Percentiles rank a stretch among this genome's conserved stretches.
Evolutionary conservation across 2,113 vertebrate species (phyloP).

Genomic region (human (Homo sapiens)): DNA sequence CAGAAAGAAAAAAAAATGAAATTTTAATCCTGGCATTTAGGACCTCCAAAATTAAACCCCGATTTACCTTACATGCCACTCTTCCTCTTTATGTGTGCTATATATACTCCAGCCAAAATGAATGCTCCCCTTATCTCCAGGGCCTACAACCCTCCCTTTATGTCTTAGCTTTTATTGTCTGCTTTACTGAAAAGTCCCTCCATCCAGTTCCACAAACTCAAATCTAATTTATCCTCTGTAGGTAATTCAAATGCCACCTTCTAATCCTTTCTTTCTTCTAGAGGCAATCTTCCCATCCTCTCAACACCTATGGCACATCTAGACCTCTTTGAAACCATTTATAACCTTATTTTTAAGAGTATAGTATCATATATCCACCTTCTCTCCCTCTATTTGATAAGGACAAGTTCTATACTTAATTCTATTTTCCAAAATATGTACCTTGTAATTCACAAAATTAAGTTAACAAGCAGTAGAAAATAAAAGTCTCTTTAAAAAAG

Average conservation of each 20-base stretch:
- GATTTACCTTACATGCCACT: background rate
- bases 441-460: background rate
- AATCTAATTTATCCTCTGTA: background rate
- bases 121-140: background rate
- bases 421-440: conserved; percentile 27
- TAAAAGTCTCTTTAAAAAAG: no score
- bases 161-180: background rate
- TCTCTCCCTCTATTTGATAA: background rate
- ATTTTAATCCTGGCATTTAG: background rate
- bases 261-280: conserved; percentile 25
- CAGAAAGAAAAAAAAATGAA: background rate
- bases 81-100: background rate
- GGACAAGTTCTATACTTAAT: background rate
- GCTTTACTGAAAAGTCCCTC: background rate
- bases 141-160: background rate
- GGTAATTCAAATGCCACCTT: background rate
- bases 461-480: background rate
- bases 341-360: conserved; percentile 2
- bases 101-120: background rate
- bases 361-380: background rate
- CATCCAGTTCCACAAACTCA: conserved; percentile 12
- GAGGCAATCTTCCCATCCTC: background rate
- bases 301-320: background rate
- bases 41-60: background rate
- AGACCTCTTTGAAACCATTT: background rate